These are phyloP conservation scores for Sylvilagus bachmani DNA, from an alignment of 2,113 vertebrate species.

Conservation along the genomic window DNA sequence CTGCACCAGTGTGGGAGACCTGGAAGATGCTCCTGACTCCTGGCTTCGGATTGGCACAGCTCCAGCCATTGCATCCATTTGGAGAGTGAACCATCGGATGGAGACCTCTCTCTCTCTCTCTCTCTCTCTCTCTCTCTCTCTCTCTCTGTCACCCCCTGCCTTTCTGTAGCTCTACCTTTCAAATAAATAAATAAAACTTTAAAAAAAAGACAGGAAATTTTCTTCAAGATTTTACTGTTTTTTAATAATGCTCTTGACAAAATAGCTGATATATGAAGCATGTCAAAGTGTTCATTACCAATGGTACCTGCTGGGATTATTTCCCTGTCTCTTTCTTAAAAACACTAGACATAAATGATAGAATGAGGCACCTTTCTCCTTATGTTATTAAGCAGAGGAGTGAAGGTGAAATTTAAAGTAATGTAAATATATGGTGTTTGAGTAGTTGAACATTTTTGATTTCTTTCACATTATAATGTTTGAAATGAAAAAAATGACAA, in stretches of 20 bases:
- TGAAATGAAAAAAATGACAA: constrained; percentile 44
- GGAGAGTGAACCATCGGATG: too few relatives aligned
- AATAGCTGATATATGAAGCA: neutral
- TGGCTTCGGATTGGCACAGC: too few relatives aligned
- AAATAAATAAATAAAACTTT: too few relatives aligned
- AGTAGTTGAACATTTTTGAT: neutral
- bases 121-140: too few relatives aligned
- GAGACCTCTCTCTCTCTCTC: too few relatives aligned
- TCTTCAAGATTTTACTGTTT: constrained; percentile 14
- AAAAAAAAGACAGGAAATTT: neutral
- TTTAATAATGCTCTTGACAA: constrained; percentile 22
- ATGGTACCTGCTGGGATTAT: neutral
- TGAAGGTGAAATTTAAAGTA: neutral
- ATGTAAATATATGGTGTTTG: neutral
- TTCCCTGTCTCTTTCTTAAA: constrained; percentile 38
- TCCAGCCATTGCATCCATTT: too few relatives aligned
- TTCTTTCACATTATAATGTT: neutral
- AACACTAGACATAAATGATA: neutral
- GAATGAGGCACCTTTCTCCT: neutral
- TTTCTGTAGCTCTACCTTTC: too few relatives aligned
- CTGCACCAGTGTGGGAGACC: too few relatives aligned
- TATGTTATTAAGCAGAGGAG: neutral
- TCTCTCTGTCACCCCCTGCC: too few relatives aligned
- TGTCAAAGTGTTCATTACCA: neutral
- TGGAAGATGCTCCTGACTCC: too few relatives aligned